Base-by-base conservation (phyloP, 2,888 invertebrate species). In the Temnothorax unifasciatus region DNA sequence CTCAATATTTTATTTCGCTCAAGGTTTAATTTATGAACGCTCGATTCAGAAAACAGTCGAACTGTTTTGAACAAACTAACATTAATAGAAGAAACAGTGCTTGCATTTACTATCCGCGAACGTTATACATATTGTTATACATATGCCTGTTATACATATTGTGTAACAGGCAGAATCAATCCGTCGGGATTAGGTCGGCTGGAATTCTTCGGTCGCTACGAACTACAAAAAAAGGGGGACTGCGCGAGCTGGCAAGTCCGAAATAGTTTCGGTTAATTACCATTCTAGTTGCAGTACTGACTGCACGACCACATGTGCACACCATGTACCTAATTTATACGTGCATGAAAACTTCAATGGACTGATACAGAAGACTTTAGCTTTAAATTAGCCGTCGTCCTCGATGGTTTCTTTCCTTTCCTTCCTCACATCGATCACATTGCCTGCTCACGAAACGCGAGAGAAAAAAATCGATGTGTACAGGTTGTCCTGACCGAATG, bases 351-450 rank as follows among this genome's bases (percentile, higher is more conserved):
- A 82, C 68, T 89, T 82, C 82, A 71, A 87, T 85, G 88, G 89
- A 89, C 90, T 89, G 88, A 89, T 85, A 83, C 52, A 77, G 85
- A 89, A 90, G 85, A 89, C 88, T 90, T 88, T 87, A 87, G 77
- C 85, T 83, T 83, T 69, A 86, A 79, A 84, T 87, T 85, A 84
- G 66, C 54, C 71, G 61, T 81, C 64, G 71, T 76, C 50, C 73
- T 29, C 50, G 38, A 57, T 50, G n/a, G n/a, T 59, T 41, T 64
- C 41, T 68, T 44, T 38, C n/a, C 25, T 76, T 75, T 64, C 4
- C 29, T 59, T 71, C 47, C 47, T 79, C 34, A 47, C 34, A 59
- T 61, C 6, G 59, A 25, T 47, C 13, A 73, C 59, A 38, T 38
- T 15, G 15, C 25, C 11, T 41, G 69, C 13, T 71, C 59, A 21